phyloP scores from a whole-genome alignment of 2,888 invertebrate genomes.

The Laspeyria flexula region DNA sequence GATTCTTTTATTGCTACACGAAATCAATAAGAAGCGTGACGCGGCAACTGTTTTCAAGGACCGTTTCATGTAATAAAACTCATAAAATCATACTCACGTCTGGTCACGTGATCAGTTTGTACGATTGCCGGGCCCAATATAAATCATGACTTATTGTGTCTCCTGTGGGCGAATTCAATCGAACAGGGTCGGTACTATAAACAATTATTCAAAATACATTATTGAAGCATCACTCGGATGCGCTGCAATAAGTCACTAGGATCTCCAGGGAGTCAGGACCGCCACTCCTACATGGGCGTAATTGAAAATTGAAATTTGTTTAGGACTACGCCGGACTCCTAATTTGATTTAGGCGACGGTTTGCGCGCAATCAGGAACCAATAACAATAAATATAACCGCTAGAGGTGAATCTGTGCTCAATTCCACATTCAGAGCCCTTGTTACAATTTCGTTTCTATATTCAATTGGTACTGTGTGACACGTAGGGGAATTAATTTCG shows the following conservation, averaged over 20 bases:
- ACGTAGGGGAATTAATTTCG: constrained; percentile 55
- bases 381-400: constrained; percentile 77
- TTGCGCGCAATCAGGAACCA: constrained; percentile 69
- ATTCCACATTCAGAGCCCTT: constrained; percentile 54
- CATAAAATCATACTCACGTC: constrained; percentile 55
- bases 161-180: constrained; percentile 67
- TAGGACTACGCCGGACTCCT: constrained; percentile 75
- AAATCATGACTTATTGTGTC: constrained; percentile 58
- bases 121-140: constrained; percentile 36
- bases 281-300: constrained; percentile 72
- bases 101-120: constrained; percentile 36
- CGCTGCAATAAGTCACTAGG: constrained; percentile 76
- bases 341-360: constrained; percentile 77
- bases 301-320: constrained; percentile 86
- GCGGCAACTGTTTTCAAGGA: constrained; percentile 57
- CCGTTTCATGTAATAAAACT: constrained; percentile 55
- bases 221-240: constrained; percentile 66
- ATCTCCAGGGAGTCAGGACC: constrained; percentile 68
- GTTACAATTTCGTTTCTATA: constrained; percentile 47
- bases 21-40: constrained; percentile 80
- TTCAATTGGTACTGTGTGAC: constrained; percentile 43
- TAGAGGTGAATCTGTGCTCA: constrained; percentile 63
- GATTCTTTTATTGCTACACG: constrained; percentile 80
- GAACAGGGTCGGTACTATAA: constrained; percentile 55
- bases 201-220: constrained; percentile 81